Base-by-base conservation (phyloP, 2,888 invertebrate genomes). In the Yponomeuta plumbellus region DNA sequence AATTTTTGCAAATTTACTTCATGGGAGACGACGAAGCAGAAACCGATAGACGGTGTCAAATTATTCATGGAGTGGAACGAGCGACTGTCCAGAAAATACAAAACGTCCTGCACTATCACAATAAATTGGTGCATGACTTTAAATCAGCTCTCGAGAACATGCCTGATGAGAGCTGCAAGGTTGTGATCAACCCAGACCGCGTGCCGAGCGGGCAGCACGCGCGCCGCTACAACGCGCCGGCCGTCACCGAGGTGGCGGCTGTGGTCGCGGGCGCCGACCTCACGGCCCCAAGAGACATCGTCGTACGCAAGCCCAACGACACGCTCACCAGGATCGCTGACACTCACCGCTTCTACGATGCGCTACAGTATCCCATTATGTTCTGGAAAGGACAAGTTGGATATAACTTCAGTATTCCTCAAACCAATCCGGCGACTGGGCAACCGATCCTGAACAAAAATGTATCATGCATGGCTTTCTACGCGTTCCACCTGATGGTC, bases 1-100 rank as follows among this genome's bases (percentile, higher is more conserved):
- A 77, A 68, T 79, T 76, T 71, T 62, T 76, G 22, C 77, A 79
- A 66, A 11, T 39, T 5, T 76, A 78, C 67, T 78, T 76, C 39
- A 74, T 76, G 69, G 75, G 76, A 11, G 70, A 75, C 39, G 74
- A 75, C 68, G 23, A 73, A 2, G 69, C 8, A 5, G 69, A 76
- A 66, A 71, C 65, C 59, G 67, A 74, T n/a, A 68, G 71, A 8
- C 61, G 78, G 0, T 74, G 71, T 68, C 67, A 71, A 68, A 65
- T 69, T 69, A 70, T 76, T 61, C 56, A 72, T 64, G 74, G 72
- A 66, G 68, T 75, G 11, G 72, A 73, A 64, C 71, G 71, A 61
- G 69, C 73, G 0, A 74, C 67, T 13, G 72, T 78, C 59, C 34
- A 66, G 65, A 70, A 76, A 70, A 72, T 80, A 57, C 75, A 78